Conservation (phyloP, 1,140 invertebrate genomes). For the Sinonovacula constricta region DNA sequence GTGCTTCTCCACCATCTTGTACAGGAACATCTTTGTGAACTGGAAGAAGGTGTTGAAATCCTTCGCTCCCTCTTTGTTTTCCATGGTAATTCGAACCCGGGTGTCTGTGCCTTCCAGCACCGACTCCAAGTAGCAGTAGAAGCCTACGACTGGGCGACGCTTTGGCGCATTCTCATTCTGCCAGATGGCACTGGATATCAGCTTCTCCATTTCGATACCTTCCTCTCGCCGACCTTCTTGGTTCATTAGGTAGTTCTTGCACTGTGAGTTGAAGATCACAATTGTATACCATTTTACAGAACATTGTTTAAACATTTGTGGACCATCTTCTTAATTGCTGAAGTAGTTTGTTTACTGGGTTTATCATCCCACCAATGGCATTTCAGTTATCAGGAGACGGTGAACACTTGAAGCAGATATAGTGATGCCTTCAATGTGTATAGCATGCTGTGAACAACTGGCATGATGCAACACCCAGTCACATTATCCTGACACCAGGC, state of each 20-base stretch:
- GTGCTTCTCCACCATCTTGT: constrained; percentile 42
- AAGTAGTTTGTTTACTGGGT: no score
- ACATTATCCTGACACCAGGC: no score
- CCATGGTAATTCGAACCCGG: constrained; percentile 31
- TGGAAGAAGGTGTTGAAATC: constrained; percentile 48
- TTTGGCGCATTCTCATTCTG: constrained; percentile 46
- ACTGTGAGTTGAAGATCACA: no score
- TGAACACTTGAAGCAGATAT: no score
- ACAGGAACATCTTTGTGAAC: constrained; percentile 46
- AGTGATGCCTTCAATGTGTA: no score
- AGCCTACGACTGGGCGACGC: constrained; percentile 30
- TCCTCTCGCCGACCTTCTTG: constrained; percentile 37
- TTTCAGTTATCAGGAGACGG: no score
- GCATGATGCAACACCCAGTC: no score
- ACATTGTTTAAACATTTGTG: no score
- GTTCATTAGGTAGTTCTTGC: constrained; percentile 32
- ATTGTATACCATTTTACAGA: no score
- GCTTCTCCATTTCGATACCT: constrained; percentile 36
- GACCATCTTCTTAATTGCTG: no score
- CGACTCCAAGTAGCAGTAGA: constrained; percentile 44
- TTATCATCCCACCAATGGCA: no score
- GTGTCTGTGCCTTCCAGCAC: constrained; percentile 20
- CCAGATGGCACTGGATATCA: constrained; percentile 33
- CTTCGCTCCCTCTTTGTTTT: constrained; percentile 31
- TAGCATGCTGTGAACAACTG: no score